A percentile compares a stretch with the other conserved stretches of the same genome.
Conservation (phyloP, 2,888 invertebrate genomes). For the Lycia hirtaria region DNA sequence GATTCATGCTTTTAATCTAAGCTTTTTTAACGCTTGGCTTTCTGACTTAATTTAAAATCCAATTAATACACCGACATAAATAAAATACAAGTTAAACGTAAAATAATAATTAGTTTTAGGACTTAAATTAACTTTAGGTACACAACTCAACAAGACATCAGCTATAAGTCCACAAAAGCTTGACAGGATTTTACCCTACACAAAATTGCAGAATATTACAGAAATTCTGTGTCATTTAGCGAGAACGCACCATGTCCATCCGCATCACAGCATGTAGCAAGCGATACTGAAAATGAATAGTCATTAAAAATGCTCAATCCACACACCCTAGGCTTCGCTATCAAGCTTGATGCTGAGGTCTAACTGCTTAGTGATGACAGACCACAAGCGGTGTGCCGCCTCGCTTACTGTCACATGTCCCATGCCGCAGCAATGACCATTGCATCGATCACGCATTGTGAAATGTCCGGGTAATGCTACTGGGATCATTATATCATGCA, state of each 20-base stretch:
- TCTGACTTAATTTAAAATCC: conserved; percentile 59
- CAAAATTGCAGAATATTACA: conserved; percentile 11
- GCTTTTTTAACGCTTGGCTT: conserved; percentile 80
- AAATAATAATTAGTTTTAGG: conserved; percentile 24
- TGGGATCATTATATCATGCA: conserved; percentile 57
- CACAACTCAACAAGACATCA: conserved; percentile 23
- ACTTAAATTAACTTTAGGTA: conserved; percentile 25
- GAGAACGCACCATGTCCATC: conserved; percentile 52
- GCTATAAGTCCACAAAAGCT: conserved; percentile 11
- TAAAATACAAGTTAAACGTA: conserved; percentile 42
- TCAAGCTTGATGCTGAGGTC: conserved; percentile 66
- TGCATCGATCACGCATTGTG: conserved; percentile 44
- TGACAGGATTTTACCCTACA: conserved; percentile 12
- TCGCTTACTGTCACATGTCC: conserved; percentile 58
- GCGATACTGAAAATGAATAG: conserved; percentile 58
- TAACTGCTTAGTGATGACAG: conserved; percentile 67
- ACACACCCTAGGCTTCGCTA: conserved; percentile 63
- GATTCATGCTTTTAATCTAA: conserved; percentile 69
- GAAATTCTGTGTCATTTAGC: conserved; percentile 20
- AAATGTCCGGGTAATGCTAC: conserved; percentile 38
- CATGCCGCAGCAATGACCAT: conserved; percentile 52
- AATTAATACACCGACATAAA: conserved; percentile 53
- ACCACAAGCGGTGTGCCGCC: conserved; percentile 59
- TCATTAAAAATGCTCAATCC: conserved; percentile 45
- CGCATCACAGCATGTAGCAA: conserved; percentile 73